Evolutionary conservation across 2,113 vertebrate species (phyloP).

Genomic region (Boleophthalmus pectinirostris): DNA sequence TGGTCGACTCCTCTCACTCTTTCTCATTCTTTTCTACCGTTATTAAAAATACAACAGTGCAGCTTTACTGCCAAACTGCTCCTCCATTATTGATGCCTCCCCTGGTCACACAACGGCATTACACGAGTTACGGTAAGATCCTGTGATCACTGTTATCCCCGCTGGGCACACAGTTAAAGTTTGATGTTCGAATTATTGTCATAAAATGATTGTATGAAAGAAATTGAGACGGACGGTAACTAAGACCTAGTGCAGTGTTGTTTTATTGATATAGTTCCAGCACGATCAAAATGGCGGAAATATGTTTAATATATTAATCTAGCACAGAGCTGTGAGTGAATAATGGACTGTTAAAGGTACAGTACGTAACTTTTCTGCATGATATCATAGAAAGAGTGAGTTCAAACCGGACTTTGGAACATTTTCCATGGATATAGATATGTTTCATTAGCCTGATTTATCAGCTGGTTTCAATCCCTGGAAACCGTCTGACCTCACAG

Average conservation of each 20-base stretch:
- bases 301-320: too few relatives aligned
- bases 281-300: too few relatives aligned
- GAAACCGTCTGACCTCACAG: too few relatives aligned
- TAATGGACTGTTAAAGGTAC: too few relatives aligned
- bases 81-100: constrained; percentile 24
- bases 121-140: background rate
- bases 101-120: constrained; percentile 5
- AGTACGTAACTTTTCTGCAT: too few relatives aligned
- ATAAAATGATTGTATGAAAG: background rate
- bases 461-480: too few relatives aligned
- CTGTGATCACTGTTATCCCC: constrained; percentile 3
- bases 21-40: constrained; percentile 14
- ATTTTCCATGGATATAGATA: background rate
- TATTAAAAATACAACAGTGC: constrained; percentile 33
- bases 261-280: too few relatives aligned
- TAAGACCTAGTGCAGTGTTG: background rate
- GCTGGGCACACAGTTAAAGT: background rate
- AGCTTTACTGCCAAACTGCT: background rate
- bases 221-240: background rate
- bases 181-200: background rate
- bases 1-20: constrained; percentile 15
- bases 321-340: too few relatives aligned
- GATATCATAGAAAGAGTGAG: too few relatives aligned
- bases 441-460: too few relatives aligned
- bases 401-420: too few relatives aligned